Base-by-base conservation (phyloP, 2,797 vertebrate genomes). In the Amphiprion clarkii region DNA sequence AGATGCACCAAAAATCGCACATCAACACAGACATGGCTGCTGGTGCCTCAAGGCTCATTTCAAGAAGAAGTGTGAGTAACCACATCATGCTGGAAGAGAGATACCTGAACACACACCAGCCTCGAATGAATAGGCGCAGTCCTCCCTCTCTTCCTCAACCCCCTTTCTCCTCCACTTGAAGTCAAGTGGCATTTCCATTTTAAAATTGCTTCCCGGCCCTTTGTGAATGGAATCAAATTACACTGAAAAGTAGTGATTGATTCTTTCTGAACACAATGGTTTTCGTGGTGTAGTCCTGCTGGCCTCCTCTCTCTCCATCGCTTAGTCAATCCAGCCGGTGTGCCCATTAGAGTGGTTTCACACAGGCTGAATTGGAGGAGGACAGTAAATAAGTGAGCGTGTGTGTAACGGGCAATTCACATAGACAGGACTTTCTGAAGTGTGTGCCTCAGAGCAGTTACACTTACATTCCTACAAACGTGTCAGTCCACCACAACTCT, bases 111-210 rank as follows among this genome's bases (percentile, higher is more conserved):
- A 82, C 79, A 65, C 55, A 58, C 55, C 71, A 75, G 79, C 67
- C 74, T 72, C 70, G 84, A 82, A 87, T 87, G 59, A 88, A 90
- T 84, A 76, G 77, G 19, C 63, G 54, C 54, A 70, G 25, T 79
- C 54, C 60, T 78, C 69, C 71, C 65, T 75, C 74, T 59, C 69
- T 70, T 78, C 51, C 60, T 54, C 63, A 62, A 19, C 65, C 58
- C 74, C 67, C 66, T 57, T 76, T 83, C 90, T 88, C 84, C 70
- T 79, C 71, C 71, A 79, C 85, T 91, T 84, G 71, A 91, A 93
- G 89, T 93, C 92, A 92, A 94, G 92, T 91, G 88, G 90, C 92
- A 94, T 94, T 94, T 94, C 93, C 93, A 95, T 94, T 94, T 94
- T 92, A 85, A 93, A 94, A 94, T 93, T 93, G 92, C 91, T 93